A percentile compares a stretch with the other conserved stretches of the same genome.
Evolutionary conservation across 1,140 invertebrate species (phyloP).

Genomic region (Oncopodura yosiiana): DNA sequence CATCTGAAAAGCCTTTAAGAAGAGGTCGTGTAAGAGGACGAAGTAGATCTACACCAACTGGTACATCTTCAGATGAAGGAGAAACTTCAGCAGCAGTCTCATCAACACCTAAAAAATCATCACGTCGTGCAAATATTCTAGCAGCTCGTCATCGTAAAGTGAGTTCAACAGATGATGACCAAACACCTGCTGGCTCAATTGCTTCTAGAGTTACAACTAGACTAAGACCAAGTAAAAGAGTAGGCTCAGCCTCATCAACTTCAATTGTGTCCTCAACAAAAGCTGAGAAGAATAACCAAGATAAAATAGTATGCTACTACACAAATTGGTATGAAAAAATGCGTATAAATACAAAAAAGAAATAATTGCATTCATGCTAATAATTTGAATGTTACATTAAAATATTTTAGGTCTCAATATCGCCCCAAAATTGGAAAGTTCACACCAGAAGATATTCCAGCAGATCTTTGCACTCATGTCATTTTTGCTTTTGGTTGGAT

Average conservation of each 20-base stretch:
- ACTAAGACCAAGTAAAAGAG: conserved; percentile 12
- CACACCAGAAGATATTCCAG: conserved; percentile 85
- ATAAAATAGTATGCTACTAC: conserved; percentile 77
- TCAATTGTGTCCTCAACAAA: not conserved
- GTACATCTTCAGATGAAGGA: not conserved
- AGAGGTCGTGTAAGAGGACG: conserved; percentile 1
- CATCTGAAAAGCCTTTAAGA: not conserved
- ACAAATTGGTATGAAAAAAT: no score
- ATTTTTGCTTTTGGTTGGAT: conserved; percentile 95
- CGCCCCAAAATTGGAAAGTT: conserved; percentile 86
- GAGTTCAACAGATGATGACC: conserved; percentile 11
- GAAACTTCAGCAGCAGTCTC: conserved; percentile 4
- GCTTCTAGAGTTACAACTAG: conserved; percentile 12
- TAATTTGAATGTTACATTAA: no score
- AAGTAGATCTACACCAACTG: conserved; percentile 8
- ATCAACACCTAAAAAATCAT: not conserved
- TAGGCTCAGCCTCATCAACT: conserved; percentile 8
- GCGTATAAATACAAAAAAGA: no score
- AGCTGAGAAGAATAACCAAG: not conserved
- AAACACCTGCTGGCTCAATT: conserved; percentile 20
- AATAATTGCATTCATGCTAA: no score
- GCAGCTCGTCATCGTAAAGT: conserved; percentile 4
- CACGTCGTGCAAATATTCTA: not conserved
- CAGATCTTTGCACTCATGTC: conserved; percentile 88
- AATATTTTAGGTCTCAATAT: no score